A percentile compares a stretch with the other conserved stretches of the same genome.
These are phyloP conservation scores for Sminthopsis crassicaudata DNA, from an alignment of 2,113 vertebrate genomes.

Conservation along the genomic window DNA sequence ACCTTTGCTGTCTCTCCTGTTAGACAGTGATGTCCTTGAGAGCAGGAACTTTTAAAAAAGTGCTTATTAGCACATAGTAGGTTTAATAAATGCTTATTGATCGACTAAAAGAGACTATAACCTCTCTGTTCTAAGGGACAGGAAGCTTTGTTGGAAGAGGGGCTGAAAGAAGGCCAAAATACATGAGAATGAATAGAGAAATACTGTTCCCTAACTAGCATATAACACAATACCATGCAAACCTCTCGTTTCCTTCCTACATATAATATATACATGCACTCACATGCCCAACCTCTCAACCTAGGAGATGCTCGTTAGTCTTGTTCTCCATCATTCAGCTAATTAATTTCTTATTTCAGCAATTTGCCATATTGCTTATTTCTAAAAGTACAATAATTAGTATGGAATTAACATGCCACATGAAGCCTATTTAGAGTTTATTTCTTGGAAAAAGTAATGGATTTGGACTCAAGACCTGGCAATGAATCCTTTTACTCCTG, in stretches of 20 bases:
- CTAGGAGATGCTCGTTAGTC: not conserved
- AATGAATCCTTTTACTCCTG: not conserved
- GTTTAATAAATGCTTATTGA: not conserved
- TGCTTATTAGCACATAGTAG: not conserved
- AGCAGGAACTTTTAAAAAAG: not conserved
- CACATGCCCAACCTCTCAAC: not conserved
- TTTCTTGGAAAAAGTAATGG: conserved; percentile 9
- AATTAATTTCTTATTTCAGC: not conserved
- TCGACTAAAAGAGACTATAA: not conserved
- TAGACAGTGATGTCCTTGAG: not conserved
- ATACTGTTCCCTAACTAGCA: not conserved
- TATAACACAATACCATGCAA: not conserved
- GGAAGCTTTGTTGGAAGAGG: not conserved
- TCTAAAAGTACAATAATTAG: not conserved
- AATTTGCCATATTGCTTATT: not conserved
- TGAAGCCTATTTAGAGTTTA: no score
- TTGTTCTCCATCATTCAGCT: not conserved
- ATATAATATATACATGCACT: not conserved
- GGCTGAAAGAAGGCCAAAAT: not conserved
- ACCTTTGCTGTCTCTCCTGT: not conserved
- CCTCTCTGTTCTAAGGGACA: not conserved
- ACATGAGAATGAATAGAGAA: not conserved
- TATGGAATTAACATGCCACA: not conserved
- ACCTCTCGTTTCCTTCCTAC: no score
- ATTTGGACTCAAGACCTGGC: not conserved